Conservation (phyloP, 2,113 vertebrate genomes). For the Catharus bicknelli region DNA sequence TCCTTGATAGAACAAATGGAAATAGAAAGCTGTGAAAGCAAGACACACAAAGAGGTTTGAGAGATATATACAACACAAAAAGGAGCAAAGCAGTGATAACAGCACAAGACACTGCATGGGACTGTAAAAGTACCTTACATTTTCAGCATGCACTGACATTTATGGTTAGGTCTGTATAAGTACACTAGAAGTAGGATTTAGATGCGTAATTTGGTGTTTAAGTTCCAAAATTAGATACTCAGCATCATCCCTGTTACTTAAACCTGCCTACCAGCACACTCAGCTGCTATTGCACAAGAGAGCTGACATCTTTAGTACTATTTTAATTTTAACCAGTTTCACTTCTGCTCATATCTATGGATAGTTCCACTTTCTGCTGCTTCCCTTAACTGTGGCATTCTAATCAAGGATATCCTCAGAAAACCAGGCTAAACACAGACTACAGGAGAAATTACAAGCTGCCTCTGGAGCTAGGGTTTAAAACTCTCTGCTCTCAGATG, state of each 20-base stretch:
- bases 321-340: constrained; percentile 35
- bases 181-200: neutral
- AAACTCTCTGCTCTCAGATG: neutral
- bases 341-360: constrained; percentile 8
- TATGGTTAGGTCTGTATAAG: neutral
- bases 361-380: constrained; percentile 10
- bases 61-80: neutral
- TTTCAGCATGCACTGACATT: neutral
- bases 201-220: neutral
- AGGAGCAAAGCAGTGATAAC: neutral
- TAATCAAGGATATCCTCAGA: neutral
- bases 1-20: neutral
- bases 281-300: constrained; percentile 17
- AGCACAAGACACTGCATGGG: neutral
- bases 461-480: constrained; percentile 2
- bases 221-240: constrained; percentile 6
- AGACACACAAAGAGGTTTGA: neutral
- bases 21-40: neutral
- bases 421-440: neutral
- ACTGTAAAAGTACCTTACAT: neutral
- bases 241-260: neutral
- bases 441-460: neutral
- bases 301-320: neutral
- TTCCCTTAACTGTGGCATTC: neutral
- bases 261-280: neutral